Percentiles rank a stretch among this genome's conserved stretches.
phyloP scores from a whole-genome alignment of 2,888 invertebrate genomes.

The Petrolisthes manimaculis region DNA sequence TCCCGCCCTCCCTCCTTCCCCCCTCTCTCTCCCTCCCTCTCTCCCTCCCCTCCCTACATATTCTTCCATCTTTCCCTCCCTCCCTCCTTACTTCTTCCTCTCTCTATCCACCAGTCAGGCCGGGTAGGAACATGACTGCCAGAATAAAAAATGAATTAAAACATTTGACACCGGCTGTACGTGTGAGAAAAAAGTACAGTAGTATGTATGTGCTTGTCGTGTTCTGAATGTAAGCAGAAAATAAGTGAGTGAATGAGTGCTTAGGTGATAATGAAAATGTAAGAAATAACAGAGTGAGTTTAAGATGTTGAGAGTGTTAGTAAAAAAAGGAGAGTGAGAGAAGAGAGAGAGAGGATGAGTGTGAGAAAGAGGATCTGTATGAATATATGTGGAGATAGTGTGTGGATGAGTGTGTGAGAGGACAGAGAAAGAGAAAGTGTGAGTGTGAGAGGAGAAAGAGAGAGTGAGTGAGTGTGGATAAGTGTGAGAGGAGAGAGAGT shows the following conservation, averaged over 20 bases:
- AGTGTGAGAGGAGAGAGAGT: not conserved
- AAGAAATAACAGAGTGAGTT: not conserved
- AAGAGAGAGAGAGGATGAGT: not conserved
- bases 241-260: not conserved
- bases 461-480: slow-evolving; percentile 69
- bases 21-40: not conserved
- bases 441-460: not conserved
- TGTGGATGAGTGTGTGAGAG: not conserved
- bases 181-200: not conserved
- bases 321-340: not conserved
- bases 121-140: not conserved
- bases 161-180: not conserved
- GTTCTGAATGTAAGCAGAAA: not conserved
- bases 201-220: not conserved
- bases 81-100: not conserved
- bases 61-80: not conserved
- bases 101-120: not conserved
- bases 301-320: no score
- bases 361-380: not conserved
- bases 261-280: not conserved
- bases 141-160: not conserved
- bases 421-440: slow-evolving; percentile 43
- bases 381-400: not conserved
- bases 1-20: not conserved
- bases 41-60: not conserved